Conservation (phyloP, 2,113 vertebrate species). For the Tapirus terrestris region DNA sequence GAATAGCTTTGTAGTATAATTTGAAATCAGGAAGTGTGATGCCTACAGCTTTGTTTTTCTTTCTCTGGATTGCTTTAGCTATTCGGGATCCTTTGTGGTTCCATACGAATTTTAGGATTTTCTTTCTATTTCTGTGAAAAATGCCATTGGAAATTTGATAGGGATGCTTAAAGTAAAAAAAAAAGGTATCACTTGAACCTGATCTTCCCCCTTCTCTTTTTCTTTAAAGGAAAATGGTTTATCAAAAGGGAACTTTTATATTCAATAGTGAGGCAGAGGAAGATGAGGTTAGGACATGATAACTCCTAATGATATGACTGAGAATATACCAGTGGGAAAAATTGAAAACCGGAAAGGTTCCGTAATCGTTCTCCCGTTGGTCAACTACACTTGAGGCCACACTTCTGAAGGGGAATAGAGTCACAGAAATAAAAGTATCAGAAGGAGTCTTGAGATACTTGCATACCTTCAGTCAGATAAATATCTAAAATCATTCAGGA, state of each 20-base stretch:
- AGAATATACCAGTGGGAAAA: constrained; percentile 32
- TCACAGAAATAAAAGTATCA: constrained; percentile 29
- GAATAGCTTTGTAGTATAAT: background rate
- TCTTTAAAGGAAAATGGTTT: constrained; percentile 33
- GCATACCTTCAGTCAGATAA: background rate
- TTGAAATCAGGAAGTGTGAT: background rate
- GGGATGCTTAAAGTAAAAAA: background rate
- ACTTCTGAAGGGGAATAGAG: background rate
- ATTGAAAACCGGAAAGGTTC: background rate
- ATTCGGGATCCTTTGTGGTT: background rate
- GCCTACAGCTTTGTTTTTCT: background rate
- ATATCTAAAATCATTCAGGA: constrained; percentile 36
- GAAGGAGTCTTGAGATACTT: constrained; percentile 34
- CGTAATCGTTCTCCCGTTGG: background rate
- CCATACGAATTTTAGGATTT: background rate
- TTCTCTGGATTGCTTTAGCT: background rate
- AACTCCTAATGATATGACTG: constrained; percentile 1
- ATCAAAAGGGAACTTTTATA: background rate
- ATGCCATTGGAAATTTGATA: background rate
- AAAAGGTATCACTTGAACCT: background rate
- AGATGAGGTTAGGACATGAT: background rate
- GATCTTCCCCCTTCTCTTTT: background rate
- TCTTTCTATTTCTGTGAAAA: constrained; percentile 2
- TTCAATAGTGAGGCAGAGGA: background rate
- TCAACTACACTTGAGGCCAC: background rate